Percentiles rank a stretch among this genome's conserved stretches.
Evolutionary conservation across 1,140 invertebrate genomes (phyloP).

Genomic region (Conopomorpha cramerella): DNA sequence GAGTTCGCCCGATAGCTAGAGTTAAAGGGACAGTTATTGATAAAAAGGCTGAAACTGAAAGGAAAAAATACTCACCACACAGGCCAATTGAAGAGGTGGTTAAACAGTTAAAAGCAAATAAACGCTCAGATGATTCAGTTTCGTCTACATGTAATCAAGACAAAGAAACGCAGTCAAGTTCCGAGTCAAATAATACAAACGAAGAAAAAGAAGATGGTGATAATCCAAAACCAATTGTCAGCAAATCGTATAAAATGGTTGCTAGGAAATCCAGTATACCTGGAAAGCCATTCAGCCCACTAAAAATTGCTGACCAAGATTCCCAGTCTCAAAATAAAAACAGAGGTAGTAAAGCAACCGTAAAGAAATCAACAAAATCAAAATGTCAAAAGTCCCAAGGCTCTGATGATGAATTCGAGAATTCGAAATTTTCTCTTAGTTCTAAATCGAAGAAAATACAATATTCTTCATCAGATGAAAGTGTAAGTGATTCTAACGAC

Average conservation of each 20-base stretch:
- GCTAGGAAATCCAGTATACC: constrained; percentile 49
- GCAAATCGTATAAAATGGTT: constrained; percentile 55
- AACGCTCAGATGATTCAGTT: constrained; percentile 27
- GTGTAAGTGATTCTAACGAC: constrained; percentile 45
- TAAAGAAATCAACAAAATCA: too few species aligned
- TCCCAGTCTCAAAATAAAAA: constrained; percentile 14
- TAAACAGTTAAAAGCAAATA: constrained; percentile 46
- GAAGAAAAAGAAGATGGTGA: constrained; percentile 21
- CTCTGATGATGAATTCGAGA: constrained; percentile 42
- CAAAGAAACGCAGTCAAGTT: too few species aligned
- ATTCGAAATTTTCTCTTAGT: constrained; percentile 40
- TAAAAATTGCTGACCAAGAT: constrained; percentile 41
- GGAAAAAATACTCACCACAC: constrained; percentile 51
- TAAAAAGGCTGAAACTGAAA: constrained; percentile 46
- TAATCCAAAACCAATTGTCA: constrained; percentile 40
- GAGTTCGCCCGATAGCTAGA: constrained; percentile 52
- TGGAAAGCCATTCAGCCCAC: constrained; percentile 48
- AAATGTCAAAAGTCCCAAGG: constrained; percentile 24
- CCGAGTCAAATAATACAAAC: constrained; percentile 10
- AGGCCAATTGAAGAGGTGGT: constrained; percentile 53
- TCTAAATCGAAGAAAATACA: constrained; percentile 21
- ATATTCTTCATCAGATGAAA: constrained; percentile 47
- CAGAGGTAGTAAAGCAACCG: too few species aligned
- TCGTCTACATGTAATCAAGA: constrained; percentile 8
- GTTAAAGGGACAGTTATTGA: constrained; percentile 57